phyloP scores from a whole-genome alignment of 1,140 invertebrate species.

The Streblospio benedicti region DNA sequence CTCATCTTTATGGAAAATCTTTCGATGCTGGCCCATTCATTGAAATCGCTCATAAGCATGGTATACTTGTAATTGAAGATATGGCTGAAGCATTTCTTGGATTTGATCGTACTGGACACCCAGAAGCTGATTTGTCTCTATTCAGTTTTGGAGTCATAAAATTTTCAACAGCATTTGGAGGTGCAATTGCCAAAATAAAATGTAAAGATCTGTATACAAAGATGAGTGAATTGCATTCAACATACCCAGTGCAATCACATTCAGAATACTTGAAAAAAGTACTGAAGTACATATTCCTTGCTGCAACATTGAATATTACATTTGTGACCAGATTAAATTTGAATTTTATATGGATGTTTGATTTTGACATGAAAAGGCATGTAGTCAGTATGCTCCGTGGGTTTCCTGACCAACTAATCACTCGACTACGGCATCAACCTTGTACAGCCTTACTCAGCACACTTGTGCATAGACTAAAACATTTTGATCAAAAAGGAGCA shows the following conservation, averaged over 20 bases:
- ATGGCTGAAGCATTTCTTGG: constrained; percentile 46
- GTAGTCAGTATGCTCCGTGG: constrained; percentile 36
- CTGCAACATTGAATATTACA: no score
- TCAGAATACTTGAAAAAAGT: constrained; percentile 38
- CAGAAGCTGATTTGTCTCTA: constrained; percentile 34
- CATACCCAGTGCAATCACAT: constrained; percentile 31
- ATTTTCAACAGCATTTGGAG: constrained; percentile 43
- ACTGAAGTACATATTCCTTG: constrained; percentile 36
- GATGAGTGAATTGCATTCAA: constrained; percentile 30
- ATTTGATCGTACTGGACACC: constrained; percentile 38
- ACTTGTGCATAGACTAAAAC: constrained; percentile 28
- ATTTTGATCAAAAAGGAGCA: constrained; percentile 27
- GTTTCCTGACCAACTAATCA: constrained; percentile 37
- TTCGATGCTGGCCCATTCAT: constrained; percentile 37
- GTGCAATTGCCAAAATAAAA: constrained; percentile 41
- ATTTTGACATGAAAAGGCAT: constrained; percentile 32
- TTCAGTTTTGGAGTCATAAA: constrained; percentile 49
- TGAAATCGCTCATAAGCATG: constrained; percentile 30
- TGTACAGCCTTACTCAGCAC: constrained; percentile 34
- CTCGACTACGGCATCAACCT: constrained; percentile 38
- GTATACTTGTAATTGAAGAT: constrained; percentile 41
- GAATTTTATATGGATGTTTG: constrained; percentile 25
- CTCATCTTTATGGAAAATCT: constrained; percentile 43
- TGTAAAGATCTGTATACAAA: constrained; percentile 28
- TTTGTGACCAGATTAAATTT: no score